Percentiles rank a stretch among this genome's conserved stretches.
phyloP scores from a whole-genome alignment of 1,140 invertebrate genomes.

The Drosophila kikkawai region DNA sequence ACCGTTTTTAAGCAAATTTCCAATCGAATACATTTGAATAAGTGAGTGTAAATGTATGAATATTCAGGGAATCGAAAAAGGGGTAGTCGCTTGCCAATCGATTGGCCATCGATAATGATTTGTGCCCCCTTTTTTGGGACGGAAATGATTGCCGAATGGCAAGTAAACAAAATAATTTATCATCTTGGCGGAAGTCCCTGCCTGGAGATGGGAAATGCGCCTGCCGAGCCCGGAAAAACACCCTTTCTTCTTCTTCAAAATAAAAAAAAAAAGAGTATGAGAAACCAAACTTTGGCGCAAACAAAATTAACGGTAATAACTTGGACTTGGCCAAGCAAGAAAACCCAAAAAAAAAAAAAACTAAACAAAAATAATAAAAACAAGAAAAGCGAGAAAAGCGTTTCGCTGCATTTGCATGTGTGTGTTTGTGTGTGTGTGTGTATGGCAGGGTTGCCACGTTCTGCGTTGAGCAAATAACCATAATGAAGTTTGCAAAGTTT shows the following conservation, averaged over 20 bases:
- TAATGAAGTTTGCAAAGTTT: conserved; percentile 80
- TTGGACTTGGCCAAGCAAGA: conserved; percentile 63
- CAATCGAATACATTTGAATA: conserved; percentile 35
- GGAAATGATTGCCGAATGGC: conserved; percentile 60
- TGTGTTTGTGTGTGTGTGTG: conserved; percentile 34
- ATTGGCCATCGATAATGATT: conserved; percentile 48
- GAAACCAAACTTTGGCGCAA: conserved; percentile 69
- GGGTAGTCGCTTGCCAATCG: conserved; percentile 24
- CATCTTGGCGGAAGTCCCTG: conserved; percentile 55
- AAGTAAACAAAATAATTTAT: conserved; percentile 79
- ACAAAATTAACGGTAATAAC: conserved; percentile 78
- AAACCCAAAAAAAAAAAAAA: conserved; percentile 12
- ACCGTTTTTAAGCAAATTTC: conserved; percentile 33
- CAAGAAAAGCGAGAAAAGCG: conserved; percentile 12
- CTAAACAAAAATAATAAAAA: conserved; percentile 8
- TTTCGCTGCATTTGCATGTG: conserved; percentile 68
- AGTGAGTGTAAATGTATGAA: conserved; percentile 14
- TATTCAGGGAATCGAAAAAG: conserved; percentile 31
- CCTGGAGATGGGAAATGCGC: conserved; percentile 36
- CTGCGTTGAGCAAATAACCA: conserved; percentile 63
- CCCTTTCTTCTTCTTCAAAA: background rate
- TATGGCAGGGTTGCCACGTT: conserved; percentile 45
- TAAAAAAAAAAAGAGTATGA: background rate
- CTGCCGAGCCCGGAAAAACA: conserved; percentile 18
- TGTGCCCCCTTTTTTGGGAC: conserved; percentile 25